Conservation (phyloP, 1,140 invertebrate species). For the Brachionus koreanus region DNA sequence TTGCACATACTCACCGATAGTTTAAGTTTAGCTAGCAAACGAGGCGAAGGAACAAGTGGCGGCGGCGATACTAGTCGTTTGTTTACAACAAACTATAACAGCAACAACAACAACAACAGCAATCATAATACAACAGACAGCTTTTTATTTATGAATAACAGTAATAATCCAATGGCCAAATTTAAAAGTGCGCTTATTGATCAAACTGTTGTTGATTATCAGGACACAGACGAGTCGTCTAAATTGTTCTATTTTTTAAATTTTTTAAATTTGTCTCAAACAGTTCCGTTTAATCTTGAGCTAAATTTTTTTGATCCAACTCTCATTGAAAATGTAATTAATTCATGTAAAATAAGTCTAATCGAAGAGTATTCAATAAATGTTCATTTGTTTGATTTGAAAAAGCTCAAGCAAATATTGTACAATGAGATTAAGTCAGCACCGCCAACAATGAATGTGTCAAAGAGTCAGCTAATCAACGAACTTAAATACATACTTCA, state of each 20-base stretch:
- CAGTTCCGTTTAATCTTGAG: not conserved
- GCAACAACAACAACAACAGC: not conserved
- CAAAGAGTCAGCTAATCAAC: not conserved
- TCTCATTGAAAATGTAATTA: conserved; percentile 36
- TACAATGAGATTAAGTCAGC: conserved; percentile 5
- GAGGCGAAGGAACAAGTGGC: not conserved
- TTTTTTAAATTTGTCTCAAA: not conserved
- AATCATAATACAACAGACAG: not conserved
- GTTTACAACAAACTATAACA: not conserved
- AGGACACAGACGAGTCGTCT: not conserved
- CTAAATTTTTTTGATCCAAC: conserved; percentile 18
- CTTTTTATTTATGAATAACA: not conserved
- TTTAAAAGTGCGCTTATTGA: not conserved
- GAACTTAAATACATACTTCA: conserved; percentile 24
- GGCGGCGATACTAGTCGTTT: not conserved
- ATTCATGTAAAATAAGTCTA: not conserved
- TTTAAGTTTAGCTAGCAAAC: not conserved
- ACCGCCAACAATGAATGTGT: not conserved
- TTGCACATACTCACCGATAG: conserved; percentile 14
- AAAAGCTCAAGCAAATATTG: conserved; percentile 7
- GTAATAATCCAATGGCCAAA: not conserved
- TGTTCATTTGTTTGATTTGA: conserved; percentile 22
- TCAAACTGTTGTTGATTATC: not conserved
- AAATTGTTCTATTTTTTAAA: not conserved
- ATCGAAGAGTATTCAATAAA: not conserved